Base-by-base conservation (phyloP, 2,888 invertebrate genomes). In the Dyspetes luteomarginatus region DNA sequence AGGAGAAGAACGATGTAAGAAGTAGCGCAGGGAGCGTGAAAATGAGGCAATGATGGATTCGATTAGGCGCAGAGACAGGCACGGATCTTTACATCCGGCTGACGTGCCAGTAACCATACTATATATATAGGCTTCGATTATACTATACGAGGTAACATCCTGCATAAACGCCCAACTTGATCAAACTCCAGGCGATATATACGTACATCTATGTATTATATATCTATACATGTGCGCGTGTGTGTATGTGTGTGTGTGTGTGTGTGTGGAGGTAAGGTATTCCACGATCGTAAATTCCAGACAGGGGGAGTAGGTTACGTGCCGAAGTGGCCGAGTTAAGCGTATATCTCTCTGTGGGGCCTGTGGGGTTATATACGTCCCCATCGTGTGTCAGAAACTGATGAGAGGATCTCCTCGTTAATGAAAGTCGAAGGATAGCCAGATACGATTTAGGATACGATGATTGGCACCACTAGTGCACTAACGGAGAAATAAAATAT, bases 161-260 rank as follows among this genome's bases (percentile, higher is more conserved):
- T 71, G 69, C 74, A 71, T 45, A 64, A 78, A 81, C 52, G 74
- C 45, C 65, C 45, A 81, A 81, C 69, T 81, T 60, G 81, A 77
- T 81, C 78, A 74, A 74, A 74, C 64, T 74, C 56, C 22, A 60
- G 45, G 45, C 77, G 69, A 77, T 71, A 50, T 74, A 58, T 12
- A 43, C 43, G 22, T 43, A 73, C 15, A 19, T 60, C 36, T n/a
- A 7, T 43, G 12, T 9, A 60, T 7, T 12, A n/a, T 4, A 4
- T 62, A 28, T 28, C 17, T 4, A 36, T 17, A 24, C 22, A 15
- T 43, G 7, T 55, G 50, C 43, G 22, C 43, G 41, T 52, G 19
- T 30, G 9, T n/a, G n/a, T n/a, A n/a, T n/a, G n/a, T n/a, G n/a
- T n/a, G n/a, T n/a, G n/a, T n/a, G n/a, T n/a, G 7, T 55, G 50